Base-by-base conservation (phyloP, 30 jellyfish, hydroid and myxozoan genomes). In the Mastigias papua region DNA sequence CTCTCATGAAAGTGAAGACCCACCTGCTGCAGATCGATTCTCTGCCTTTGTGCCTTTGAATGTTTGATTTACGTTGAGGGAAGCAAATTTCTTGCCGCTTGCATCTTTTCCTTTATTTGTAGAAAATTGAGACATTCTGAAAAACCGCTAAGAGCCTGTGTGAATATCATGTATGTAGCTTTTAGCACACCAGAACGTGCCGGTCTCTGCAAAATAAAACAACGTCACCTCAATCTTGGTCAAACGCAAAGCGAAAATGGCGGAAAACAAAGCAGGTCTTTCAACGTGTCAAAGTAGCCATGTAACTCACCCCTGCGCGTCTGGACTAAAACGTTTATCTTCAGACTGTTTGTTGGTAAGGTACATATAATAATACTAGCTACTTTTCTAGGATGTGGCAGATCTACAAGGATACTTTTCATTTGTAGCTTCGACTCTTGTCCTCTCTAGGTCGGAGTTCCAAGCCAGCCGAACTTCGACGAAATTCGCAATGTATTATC, bases 41-140 rank as follows among this genome's bases (percentile, higher is more conserved):
- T 94, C 98, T 37, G 69, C 97, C 85, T 94, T 94, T 26, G 98
- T 69, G 88, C 98, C 97, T 74, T 81, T 82, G 95, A 35, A 94
- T 31, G 97, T 89, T 94, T 89, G 98, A 84, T 88, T 94, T 89
- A 94, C 83, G 90, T 94, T 94, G 70, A 88, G 93, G 74, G 98
- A 73, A 50, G 94, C 96, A 85, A 72, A 94, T 80, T 94, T 88
- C 95, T 90, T 94, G 92, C 96, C 93, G 71, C 95, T 81, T 33
- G 63, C 79, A 46, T 94, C 98, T 74, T 88, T 94, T 94, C 98
- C 98, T 94, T 94, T 94, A 72, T 64, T 75, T 73, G 81, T 72
- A 90, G 98, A 82, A 89, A 91, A 71, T 79, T 94, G 98, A 76
- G 98, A 94, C 98, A 94, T 94, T 83, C 82, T 93, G 97, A 29